Base-by-base conservation (phyloP, 2,888 invertebrate species). In the Noctua janthina region DNA sequence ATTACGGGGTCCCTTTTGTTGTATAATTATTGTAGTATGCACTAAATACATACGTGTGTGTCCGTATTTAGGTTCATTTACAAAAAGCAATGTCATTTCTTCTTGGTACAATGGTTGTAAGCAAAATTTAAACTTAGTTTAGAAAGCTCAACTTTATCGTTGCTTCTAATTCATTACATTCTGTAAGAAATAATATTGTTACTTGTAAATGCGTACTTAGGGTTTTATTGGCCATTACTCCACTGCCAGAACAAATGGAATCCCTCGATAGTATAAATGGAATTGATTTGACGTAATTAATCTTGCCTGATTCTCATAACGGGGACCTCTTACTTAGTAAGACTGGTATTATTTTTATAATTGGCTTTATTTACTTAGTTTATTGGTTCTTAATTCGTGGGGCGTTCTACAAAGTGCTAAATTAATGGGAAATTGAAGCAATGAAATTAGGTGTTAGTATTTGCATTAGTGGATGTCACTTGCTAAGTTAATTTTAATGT, bases 391-490 rank as follows among this genome's bases (percentile, higher is more conserved):
- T 88, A 56, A 78, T 81, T 84, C 54, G 69, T 89, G 66, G 71
- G 80, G 84, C 76, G 84, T 83, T 85, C 82, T 78, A 75, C 88
- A 66, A 93, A 93, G 93, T 93, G 93, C 92, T 94, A 91, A 91
- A 89, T 92, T 90, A 90, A 83, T 87, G 87, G 83, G 90, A 92
- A 94, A 92, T 90, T 83, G 90, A 94, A 95, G 94, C 94, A 94
- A 94, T 94, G 89, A 93, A 94, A 90, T 91, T 94, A 93, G 93
- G 92, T 85, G 84, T 92, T 91, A 92, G 88, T 86, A 83, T 90
- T 88, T 87, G 87, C 83, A 79, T 90, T 89, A 90, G 90, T 90
- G 81, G 79, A 82, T 89, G 89, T 89, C 88, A 88, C 87, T 87
- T 87, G 87, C 88, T 90, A 85, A 88, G 88, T 88, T 87, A 88